A percentile compares a stretch with the other conserved stretches of the same genome.
These are phyloP conservation scores for Drosophila putrida DNA, from an alignment of 2,888 invertebrate genomes.

Conservation along the genomic window DNA sequence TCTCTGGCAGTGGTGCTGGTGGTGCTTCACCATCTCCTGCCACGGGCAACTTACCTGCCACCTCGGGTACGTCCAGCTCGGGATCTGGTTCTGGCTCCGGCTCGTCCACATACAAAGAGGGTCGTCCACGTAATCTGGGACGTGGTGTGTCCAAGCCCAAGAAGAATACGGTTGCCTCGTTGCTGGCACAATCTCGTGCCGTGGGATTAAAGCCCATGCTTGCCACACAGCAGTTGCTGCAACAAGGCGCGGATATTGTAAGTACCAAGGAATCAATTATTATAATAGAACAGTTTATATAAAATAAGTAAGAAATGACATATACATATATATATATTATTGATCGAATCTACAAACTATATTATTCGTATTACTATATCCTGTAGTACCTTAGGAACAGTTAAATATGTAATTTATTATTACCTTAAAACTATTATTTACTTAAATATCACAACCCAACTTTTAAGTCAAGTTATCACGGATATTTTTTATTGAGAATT, in stretches of 20 bases:
- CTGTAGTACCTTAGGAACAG: too few relatives aligned
- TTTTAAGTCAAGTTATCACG: too few relatives aligned
- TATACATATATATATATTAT: too few relatives aligned
- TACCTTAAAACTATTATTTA: too few relatives aligned
- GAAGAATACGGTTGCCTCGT: slow-evolving; percentile 96
- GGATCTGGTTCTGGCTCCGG: slow-evolving; percentile 53
- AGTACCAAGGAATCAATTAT: slow-evolving; percentile 60
- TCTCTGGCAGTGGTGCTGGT: slow-evolving; percentile 66
- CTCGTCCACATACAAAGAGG: slow-evolving; percentile 87
- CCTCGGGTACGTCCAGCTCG: slow-evolving; percentile 45
- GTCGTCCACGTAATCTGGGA: slow-evolving; percentile 93
- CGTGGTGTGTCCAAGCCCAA: slow-evolving; percentile 95
- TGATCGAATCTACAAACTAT: too few relatives aligned
- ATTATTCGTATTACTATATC: too few relatives aligned
- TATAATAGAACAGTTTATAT: too few relatives aligned
- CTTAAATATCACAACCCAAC: too few relatives aligned
- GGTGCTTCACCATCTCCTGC: slow-evolving; percentile 65
- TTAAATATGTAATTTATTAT: too few relatives aligned
- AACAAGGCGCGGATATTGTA: slow-evolving; percentile 86
- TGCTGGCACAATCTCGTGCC: slow-evolving; percentile 94
- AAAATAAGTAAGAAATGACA: too few relatives aligned
- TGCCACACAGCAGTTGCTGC: slow-evolving; percentile 89
- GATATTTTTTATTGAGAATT: too few relatives aligned
- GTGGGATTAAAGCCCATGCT: slow-evolving; percentile 92
- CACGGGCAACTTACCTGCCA: slow-evolving; percentile 52